Conservation (phyloP, 1,140 invertebrate genomes). For the Macrostomum lignano region DNA sequence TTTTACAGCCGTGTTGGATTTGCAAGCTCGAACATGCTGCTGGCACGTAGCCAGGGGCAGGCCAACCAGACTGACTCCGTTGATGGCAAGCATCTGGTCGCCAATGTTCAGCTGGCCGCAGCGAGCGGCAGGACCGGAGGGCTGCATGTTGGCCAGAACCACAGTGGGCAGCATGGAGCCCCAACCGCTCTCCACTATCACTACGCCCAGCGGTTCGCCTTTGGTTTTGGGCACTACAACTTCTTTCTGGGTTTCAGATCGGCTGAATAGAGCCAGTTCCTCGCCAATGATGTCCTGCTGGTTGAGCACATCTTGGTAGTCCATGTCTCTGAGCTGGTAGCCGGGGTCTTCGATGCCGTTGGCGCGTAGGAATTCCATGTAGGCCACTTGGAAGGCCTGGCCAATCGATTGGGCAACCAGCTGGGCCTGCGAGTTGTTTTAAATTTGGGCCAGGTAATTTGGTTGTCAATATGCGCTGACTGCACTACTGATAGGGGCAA, state of each 20-base stretch:
- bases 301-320: constrained; percentile 96
- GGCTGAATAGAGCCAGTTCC: constrained; percentile 96
- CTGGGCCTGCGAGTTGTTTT: constrained; percentile 39
- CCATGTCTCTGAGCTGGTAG: constrained; percentile 86
- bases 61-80: constrained; percentile 84
- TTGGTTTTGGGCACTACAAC: constrained; percentile 59
- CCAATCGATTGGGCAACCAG: constrained; percentile 97
- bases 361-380: constrained; percentile 97
- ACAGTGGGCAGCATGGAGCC: constrained; percentile 96
- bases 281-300: constrained; percentile 98
- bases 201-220: constrained; percentile 81
- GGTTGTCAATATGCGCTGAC: too few species aligned
- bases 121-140: constrained; percentile 63
- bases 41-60: constrained; percentile 85
- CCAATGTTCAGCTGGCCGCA: constrained; percentile 95
- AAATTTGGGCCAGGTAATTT: too few species aligned
- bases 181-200: constrained; percentile 97
- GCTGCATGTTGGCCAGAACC: constrained; percentile 82
- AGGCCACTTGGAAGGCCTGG: constrained; percentile 96
- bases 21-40: constrained; percentile 65
- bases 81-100: constrained; percentile 97
- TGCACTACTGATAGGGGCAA: too few species aligned
- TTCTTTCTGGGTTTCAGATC: constrained; percentile 95
- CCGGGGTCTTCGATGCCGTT: constrained; percentile 97
- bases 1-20: constrained; percentile 85